phyloP scores from a whole-genome alignment of 2,888 invertebrate species.

The Leptogaster cylindrica region DNA sequence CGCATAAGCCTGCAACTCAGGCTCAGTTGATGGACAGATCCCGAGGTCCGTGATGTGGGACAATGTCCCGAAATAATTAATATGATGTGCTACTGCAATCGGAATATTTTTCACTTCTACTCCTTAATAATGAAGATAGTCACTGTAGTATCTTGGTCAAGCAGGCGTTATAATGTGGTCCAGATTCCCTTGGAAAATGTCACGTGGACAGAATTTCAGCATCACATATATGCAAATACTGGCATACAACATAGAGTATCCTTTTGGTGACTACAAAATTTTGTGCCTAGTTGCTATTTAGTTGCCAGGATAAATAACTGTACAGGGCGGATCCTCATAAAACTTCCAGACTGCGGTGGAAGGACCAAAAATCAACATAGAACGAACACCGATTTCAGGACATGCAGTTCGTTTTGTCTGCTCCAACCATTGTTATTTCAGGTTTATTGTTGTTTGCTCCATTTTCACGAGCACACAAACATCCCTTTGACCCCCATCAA shows the following conservation, averaged over 20 bases:
- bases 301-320: constrained; percentile 16
- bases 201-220: too few species aligned
- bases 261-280: too few species aligned
- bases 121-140: constrained; percentile 22
- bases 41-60: background rate
- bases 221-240: too few species aligned
- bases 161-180: too few species aligned
- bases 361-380: constrained; percentile 29
- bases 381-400: background rate
- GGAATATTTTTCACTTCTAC: constrained; percentile 6
- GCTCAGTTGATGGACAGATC: constrained; percentile 17
- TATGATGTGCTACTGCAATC: background rate
- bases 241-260: too few species aligned
- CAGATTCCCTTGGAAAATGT: too few species aligned
- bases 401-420: background rate
- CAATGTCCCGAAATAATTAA: constrained; percentile 20
- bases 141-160: constrained; percentile 1
- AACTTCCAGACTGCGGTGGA: background rate
- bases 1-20: background rate
- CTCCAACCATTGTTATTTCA: constrained; percentile 27
- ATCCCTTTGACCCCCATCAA: constrained; percentile 34
- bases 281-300: constrained; percentile 15
- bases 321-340: background rate
- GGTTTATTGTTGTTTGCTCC: constrained; percentile 38
- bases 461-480: constrained; percentile 24